These are phyloP conservation scores for Pherbina coryleti DNA, from an alignment of 2,888 invertebrate species.

Conservation along the genomic window DNA sequence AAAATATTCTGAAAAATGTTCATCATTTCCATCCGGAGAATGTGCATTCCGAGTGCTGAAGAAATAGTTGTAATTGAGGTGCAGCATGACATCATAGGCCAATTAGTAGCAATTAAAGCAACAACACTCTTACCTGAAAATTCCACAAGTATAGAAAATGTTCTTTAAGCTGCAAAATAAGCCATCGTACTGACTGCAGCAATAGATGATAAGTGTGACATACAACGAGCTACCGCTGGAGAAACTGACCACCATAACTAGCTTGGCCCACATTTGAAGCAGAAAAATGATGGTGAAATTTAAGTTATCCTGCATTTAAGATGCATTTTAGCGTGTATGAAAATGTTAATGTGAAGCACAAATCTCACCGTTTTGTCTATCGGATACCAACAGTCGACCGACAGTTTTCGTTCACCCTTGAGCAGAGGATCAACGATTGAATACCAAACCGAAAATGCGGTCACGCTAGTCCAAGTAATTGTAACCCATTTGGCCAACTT, in stretches of 20 bases:
- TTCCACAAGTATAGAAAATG: slow-evolving; percentile 42
- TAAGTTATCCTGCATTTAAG: slow-evolving; percentile 5
- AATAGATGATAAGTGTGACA: slow-evolving; percentile 31
- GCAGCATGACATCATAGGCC: not conserved
- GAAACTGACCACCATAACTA: slow-evolving; percentile 38
- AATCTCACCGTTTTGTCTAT: slow-evolving; percentile 11
- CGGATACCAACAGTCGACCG: slow-evolving; percentile 15
- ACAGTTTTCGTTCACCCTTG: not conserved
- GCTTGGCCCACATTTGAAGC: slow-evolving; percentile 37
- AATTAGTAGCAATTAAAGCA: not conserved
- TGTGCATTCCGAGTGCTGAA: not conserved
- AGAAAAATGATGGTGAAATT: slow-evolving; percentile 38
- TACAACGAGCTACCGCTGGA: slow-evolving; percentile 38
- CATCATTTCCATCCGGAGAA: not conserved
- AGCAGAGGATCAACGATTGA: not conserved
- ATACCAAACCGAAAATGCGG: not conserved
- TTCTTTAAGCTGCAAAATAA: slow-evolving; percentile 43
- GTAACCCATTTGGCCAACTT: not conserved
- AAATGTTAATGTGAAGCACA: not conserved
- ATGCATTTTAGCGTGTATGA: not conserved
- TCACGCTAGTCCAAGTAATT: not conserved
- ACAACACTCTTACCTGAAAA: not conserved
- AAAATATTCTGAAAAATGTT: not conserved
- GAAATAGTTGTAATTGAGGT: not conserved
- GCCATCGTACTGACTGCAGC: slow-evolving; percentile 42